Conservation (phyloP, 2,797 vertebrate genomes). For the Acrossocheilus fasciatus region DNA sequence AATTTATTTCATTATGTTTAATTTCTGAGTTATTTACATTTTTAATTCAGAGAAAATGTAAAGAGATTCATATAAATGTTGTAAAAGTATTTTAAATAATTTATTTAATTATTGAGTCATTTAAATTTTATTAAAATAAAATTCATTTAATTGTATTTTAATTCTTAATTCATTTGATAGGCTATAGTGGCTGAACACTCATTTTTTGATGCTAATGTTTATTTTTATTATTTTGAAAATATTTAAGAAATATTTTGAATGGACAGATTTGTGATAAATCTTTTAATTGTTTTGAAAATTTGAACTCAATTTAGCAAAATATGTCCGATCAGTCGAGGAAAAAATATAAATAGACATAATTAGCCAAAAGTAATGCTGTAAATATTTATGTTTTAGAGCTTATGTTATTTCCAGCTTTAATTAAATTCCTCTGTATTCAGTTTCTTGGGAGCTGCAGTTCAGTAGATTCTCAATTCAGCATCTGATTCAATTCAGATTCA, state of each 20-base stretch:
- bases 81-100: background rate
- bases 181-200: background rate
- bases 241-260: background rate
- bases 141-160: background rate
- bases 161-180: background rate
- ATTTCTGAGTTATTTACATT: background rate
- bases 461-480: background rate
- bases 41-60: background rate
- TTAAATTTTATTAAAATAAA: background rate
- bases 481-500: background rate
- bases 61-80: background rate
- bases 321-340: background rate
- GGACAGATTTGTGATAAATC: background rate
- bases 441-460: background rate
- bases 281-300: background rate
- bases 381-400: constrained; percentile 1
- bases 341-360: background rate
- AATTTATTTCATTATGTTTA: background rate
- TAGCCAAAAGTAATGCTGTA: background rate
- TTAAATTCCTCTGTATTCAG: background rate
- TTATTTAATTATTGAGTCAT: background rate
- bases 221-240: background rate
- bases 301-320: background rate
- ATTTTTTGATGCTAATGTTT: background rate
- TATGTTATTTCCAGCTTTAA: background rate